These are phyloP conservation scores for Zaprionus davidi DNA, from an alignment of 1,140 invertebrate species.

Conservation along the genomic window DNA sequence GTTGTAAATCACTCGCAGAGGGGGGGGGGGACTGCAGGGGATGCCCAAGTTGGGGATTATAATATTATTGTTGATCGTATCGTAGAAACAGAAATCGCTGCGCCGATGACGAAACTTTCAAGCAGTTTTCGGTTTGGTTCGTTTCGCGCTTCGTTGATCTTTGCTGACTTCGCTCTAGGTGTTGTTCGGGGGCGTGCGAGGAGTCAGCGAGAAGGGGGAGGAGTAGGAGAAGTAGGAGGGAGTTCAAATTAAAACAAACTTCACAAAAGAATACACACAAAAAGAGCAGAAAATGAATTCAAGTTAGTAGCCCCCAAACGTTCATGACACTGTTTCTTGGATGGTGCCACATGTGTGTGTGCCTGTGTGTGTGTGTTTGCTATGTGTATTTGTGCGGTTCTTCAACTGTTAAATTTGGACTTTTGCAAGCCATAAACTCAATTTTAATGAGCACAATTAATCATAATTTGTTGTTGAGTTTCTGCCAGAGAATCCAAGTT, in stretches of 20 bases:
- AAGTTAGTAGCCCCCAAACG: conserved; percentile 52
- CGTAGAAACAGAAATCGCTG: conserved; percentile 37
- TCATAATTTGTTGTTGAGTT: conserved; percentile 76
- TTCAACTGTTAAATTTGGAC: conserved; percentile 57
- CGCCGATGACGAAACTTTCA: conserved; percentile 70
- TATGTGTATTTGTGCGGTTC: conserved; percentile 10
- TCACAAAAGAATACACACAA: conserved; percentile 42
- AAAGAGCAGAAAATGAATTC: conserved; percentile 57
- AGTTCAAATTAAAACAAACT: conserved; percentile 63
- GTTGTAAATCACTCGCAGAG: conserved; percentile 38
- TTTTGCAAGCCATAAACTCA: conserved; percentile 78
- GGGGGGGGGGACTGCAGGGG: too few relatives aligned
- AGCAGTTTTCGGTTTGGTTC: conserved; percentile 61
- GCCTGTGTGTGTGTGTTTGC: not conserved
- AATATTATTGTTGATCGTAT: conserved; percentile 17
- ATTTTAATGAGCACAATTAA: conserved; percentile 77
- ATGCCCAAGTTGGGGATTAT: conserved; percentile 19
- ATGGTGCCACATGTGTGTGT: not conserved
- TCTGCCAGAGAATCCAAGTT: conserved; percentile 7
- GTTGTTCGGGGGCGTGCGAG: conserved; percentile 29
- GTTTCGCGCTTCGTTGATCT: conserved; percentile 73
- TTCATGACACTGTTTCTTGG: conserved; percentile 79
- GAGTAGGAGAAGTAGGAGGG: not conserved
- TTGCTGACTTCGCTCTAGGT: conserved; percentile 59
- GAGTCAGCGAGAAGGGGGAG: not conserved